phyloP scores from a whole-genome alignment of 2,797 vertebrate genomes.

The Oophaga sylvatica region DNA sequence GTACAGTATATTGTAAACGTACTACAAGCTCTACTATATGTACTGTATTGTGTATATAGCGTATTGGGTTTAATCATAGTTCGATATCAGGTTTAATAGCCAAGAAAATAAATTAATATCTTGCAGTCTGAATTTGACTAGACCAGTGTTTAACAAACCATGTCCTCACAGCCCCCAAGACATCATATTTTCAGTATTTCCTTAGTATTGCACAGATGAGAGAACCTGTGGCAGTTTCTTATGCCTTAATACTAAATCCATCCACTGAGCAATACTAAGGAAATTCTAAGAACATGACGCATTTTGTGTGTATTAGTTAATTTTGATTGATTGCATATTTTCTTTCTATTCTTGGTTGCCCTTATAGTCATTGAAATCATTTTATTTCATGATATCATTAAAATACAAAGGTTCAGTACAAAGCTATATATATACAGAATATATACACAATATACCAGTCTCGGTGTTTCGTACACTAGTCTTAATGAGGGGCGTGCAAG shows the following conservation, averaged over 20 bases:
- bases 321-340: neutral
- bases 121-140: neutral
- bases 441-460: too few relatives aligned
- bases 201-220: too few relatives aligned
- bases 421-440: too few relatives aligned
- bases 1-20: neutral
- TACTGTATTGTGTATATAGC: neutral
- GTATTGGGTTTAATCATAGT: neutral
- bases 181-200: too few relatives aligned
- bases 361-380: neutral
- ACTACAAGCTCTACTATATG: neutral
- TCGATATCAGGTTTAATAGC: neutral
- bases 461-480: too few relatives aligned
- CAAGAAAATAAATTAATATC: neutral
- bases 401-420: neutral
- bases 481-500: too few relatives aligned
- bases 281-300: too few relatives aligned
- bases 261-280: too few relatives aligned
- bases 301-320: neutral
- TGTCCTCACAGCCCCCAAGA: too few relatives aligned
- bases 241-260: too few relatives aligned
- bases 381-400: neutral
- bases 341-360: neutral
- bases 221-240: too few relatives aligned
- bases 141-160: too few relatives aligned